Base-by-base conservation (phyloP, 2,113 vertebrate genomes). In the Salvelinus alpinus region DNA sequence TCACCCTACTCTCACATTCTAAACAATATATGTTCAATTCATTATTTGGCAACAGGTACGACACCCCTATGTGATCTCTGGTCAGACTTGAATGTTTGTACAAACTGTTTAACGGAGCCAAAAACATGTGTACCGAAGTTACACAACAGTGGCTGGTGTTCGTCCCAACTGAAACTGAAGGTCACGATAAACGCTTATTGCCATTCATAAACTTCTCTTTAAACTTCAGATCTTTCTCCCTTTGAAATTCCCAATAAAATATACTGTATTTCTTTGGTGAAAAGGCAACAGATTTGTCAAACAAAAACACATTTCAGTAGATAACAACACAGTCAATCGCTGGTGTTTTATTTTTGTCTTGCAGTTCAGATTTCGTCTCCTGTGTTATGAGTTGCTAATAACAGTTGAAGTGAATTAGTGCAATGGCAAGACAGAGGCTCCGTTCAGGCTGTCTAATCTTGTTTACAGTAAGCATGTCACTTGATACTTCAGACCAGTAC, bases 391-490 rank as follows among this genome's bases (percentile, higher is more conserved):
- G 64, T 18, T 29, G 27, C n/a, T 13, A 16, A 11, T 25, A 25
- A 34, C n/a, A n/a, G 67, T 1, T 70, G n/a, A 44, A 24, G 67
- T 47, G 67, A 24, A 64, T 48, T 65, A 51, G 12, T 38, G 57
- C 25, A 25, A 12, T 25, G 31, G 4, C 7, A 1, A 70, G 74
- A 20, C 16, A n/a, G 18, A 77, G 29, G 34, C 57, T 54, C 25
- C 16, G 51, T 24, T 74, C 51, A 79, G 74, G 68, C 57, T 48
- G 48, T 13, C 31, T 9, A 3, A 57, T 47, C 22, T 51, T 71
- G 72, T 75, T 79, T 69, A 70, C 72, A 25, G 72, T 34, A 27
- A 71, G 67, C 25, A 71, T 65, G 72, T 75, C 74, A 74, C 70
- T 25, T 18, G 57, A 31, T 31, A 74, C 70, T 27, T 20, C 38